These are phyloP conservation scores for Copidosoma floridanum DNA, from an alignment of 1,140 invertebrate species.

Conservation along the genomic window DNA sequence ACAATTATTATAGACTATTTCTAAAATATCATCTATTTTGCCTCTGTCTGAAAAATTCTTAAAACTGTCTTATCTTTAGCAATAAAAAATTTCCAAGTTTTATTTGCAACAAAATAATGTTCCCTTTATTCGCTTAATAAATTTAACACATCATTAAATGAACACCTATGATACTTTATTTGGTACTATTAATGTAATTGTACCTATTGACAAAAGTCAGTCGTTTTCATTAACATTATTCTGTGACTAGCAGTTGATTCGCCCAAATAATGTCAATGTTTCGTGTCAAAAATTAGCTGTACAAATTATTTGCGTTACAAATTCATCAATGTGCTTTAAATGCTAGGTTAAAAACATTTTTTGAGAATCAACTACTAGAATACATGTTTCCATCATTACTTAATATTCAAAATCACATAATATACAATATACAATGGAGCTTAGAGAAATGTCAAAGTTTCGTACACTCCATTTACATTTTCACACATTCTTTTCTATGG, in stretches of 20 bases:
- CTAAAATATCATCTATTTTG: background rate
- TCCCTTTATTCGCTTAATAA: slow-evolving; percentile 7
- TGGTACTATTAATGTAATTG: slow-evolving; percentile 3
- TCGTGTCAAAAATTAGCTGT: slow-evolving; percentile 21
- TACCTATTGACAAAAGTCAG: background rate
- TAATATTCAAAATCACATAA: background rate
- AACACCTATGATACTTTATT: background rate
- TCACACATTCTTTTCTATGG: background rate
- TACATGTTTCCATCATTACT: too few relatives aligned
- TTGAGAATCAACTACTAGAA: background rate
- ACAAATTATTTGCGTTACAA: slow-evolving; percentile 20
- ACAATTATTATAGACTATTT: background rate
- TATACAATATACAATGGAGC: slow-evolving; percentile 8
- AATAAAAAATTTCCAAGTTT: background rate
- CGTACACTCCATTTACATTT: background rate
- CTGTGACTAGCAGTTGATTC: background rate
- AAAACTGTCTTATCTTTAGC: too few relatives aligned
- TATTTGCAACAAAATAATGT: slow-evolving; percentile 6
- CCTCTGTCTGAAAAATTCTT: background rate
- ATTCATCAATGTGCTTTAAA: slow-evolving; percentile 8
- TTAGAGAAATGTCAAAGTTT: background rate
- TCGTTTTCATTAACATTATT: background rate
- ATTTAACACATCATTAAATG: slow-evolving; percentile 15
- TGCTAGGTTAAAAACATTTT: background rate
- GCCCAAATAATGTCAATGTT: background rate